Evolutionary conservation across 2,113 vertebrate genomes (phyloP), one percentile per base, ranked within the genome.

Genomic region (Laterallus jamaicensis): DNA sequence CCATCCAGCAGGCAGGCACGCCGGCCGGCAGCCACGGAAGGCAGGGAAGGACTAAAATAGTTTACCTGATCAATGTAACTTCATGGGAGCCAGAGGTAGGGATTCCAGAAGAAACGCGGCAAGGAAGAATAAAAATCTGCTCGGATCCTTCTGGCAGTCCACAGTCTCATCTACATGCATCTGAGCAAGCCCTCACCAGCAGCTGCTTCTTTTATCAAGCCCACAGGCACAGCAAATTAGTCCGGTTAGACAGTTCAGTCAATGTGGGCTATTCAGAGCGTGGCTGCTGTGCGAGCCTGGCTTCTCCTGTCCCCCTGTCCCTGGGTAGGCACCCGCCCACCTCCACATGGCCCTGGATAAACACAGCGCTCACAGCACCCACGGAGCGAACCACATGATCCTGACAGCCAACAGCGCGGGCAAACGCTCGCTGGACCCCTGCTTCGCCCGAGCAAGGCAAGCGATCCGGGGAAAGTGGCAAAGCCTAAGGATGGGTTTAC

Each of bases 141-240:
- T 93, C 15, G 95, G 95, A 90, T 91, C 87, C 81, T 96, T 92
- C 90, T 95, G 91, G 97, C 90, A 95, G 92, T 96, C 94, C 94
- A 79, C 85, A 63, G 95, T 95, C 98, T 98, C 98, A 98, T 97
- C 97, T 97, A 97, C 96, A 97, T 98, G 97, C 98, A 95, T 98
- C 95, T 96, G 96, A 98, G 97, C 97, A 82, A 98, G 97, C 97
- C 95, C 97, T 96, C 91, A 92, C 97, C 97, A 96, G 98, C 99
- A 99, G 98, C 98, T 99, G 98, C 98, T 98, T 96, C 98, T 98
- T 97, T 98, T 96, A 97, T 98, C 98, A 97, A 98, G 98, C 98
- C 98, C 97, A 97, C 98, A 97, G 98, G 98, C 98, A 97, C 96
- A 97, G 98, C 97, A 97, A 98, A 97, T 97, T 96, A 98, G 98